Conservation (phyloP, 2,888 invertebrate genomes). For the Rhagonycha fulva region DNA sequence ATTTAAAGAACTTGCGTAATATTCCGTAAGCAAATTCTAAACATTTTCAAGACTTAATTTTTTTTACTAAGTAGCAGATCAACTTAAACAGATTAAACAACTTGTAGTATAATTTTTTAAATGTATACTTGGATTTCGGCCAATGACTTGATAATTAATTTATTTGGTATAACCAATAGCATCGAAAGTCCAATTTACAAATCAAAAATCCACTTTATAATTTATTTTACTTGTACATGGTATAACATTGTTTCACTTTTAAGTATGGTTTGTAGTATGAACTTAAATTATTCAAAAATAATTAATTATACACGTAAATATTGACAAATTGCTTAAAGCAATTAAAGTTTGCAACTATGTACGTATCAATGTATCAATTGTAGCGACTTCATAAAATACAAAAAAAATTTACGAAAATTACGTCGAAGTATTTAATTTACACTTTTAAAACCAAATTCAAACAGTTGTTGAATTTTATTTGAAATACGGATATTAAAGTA, state of each 20-base stretch:
- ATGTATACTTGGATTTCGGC: not conserved
- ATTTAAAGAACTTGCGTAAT: conserved; percentile 19
- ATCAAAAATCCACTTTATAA: not conserved
- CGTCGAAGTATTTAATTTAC: too few relatives aligned
- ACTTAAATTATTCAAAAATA: not conserved
- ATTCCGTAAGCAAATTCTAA: not conserved
- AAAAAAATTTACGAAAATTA: too few relatives aligned
- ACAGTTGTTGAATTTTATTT: too few relatives aligned
- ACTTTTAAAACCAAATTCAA: too few relatives aligned
- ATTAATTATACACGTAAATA: not conserved
- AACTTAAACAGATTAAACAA: not conserved
- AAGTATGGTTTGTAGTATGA: not conserved
- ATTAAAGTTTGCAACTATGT: not conserved
- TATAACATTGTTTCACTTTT: not conserved
- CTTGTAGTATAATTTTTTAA: not conserved
- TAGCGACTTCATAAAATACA: too few relatives aligned
- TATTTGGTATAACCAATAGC: not conserved
- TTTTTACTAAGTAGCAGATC: not conserved
- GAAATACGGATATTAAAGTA: too few relatives aligned
- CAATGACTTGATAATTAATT: not conserved
- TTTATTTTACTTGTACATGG: not conserved
- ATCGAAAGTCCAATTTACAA: not conserved
- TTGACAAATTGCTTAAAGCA: not conserved
- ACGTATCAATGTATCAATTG: too few relatives aligned
- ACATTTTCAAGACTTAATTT: not conserved